These are phyloP conservation scores for Pseudococcus jackbeardsleyi DNA, from an alignment of 2,888 invertebrate genomes.

Conservation along the genomic window DNA sequence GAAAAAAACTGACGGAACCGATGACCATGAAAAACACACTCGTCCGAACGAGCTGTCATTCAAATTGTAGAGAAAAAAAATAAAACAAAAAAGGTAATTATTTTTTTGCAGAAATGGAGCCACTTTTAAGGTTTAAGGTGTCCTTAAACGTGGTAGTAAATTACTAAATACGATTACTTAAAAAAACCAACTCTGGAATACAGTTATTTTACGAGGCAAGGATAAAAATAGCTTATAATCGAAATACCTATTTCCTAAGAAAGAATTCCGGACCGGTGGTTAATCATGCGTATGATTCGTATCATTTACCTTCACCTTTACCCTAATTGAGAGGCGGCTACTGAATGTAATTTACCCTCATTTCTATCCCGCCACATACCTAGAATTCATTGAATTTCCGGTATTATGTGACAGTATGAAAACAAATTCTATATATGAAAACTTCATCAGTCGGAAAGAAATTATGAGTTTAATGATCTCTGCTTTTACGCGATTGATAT, in stretches of 20 bases:
- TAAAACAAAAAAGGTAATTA: background rate
- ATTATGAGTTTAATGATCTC: slow-evolving; percentile 4
- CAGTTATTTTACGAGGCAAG: background rate
- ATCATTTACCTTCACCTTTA: slow-evolving; percentile 10
- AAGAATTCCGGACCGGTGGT: background rate
- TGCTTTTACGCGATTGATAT: slow-evolving; percentile 10
- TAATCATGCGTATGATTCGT: slow-evolving; percentile 10
- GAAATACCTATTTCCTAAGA: background rate
- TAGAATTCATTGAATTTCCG: background rate
- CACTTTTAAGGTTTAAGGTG: slow-evolving; percentile 2
- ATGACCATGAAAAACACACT: background rate
- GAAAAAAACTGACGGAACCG: background rate
- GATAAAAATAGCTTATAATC: background rate
- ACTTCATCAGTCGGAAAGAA: background rate
- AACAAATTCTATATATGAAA: background rate
- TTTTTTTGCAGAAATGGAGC: background rate
- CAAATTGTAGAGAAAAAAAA: background rate
- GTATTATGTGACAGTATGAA: slow-evolving; percentile 10
- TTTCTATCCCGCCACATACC: background rate
- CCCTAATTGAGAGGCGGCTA: background rate
- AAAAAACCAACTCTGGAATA: background rate
- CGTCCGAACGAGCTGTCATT: background rate
- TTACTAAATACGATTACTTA: background rate
- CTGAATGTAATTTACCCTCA: background rate
- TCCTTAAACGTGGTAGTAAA: background rate